Conservation (phyloP, 2,797 vertebrate genomes). For the Megalops cyprinoides region DNA sequence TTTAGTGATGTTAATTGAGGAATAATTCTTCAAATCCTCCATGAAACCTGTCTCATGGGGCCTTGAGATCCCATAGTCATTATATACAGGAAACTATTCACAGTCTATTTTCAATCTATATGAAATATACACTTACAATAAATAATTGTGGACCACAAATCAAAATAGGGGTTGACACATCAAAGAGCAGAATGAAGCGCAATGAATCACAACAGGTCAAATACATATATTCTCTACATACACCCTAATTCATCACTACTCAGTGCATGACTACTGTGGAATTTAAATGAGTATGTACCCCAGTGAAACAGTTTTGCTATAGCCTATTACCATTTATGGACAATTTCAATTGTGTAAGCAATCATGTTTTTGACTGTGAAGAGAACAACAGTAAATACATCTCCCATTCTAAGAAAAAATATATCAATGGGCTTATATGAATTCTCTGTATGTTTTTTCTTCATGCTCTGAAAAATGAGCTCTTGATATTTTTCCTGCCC, state of each 20-base stretch:
- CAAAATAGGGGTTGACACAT: constrained; percentile 70
- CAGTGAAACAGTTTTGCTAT: constrained; percentile 58
- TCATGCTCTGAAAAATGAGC: constrained; percentile 47
- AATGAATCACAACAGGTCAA: constrained; percentile 43
- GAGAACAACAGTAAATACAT: constrained; percentile 32
- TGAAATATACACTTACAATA: constrained; percentile 62
- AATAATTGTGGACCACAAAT: constrained; percentile 65
- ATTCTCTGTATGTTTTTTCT: constrained; percentile 22
- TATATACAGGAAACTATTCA: not conserved
- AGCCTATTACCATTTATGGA: not conserved
- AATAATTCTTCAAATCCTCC: constrained; percentile 30
- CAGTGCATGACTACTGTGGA: constrained; percentile 65
- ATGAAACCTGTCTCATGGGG: constrained; percentile 59
- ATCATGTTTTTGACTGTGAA: constrained; percentile 39
- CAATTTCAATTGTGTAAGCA: constrained; percentile 9
- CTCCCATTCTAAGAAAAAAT: constrained; percentile 26
- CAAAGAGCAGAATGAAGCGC: constrained; percentile 61
- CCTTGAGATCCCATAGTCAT: constrained; percentile 28
- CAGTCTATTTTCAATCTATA: constrained; percentile 45
- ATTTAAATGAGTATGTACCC: constrained; percentile 63
- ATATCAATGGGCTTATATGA: constrained; percentile 5
- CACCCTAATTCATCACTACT: constrained; percentile 70
- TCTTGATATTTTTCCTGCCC: constrained; percentile 52
- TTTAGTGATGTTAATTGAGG: constrained; percentile 33
- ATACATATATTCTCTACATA: constrained; percentile 52